Conservation (phyloP, 1,140 invertebrate species). For the Medauroidea extradentata region DNA sequence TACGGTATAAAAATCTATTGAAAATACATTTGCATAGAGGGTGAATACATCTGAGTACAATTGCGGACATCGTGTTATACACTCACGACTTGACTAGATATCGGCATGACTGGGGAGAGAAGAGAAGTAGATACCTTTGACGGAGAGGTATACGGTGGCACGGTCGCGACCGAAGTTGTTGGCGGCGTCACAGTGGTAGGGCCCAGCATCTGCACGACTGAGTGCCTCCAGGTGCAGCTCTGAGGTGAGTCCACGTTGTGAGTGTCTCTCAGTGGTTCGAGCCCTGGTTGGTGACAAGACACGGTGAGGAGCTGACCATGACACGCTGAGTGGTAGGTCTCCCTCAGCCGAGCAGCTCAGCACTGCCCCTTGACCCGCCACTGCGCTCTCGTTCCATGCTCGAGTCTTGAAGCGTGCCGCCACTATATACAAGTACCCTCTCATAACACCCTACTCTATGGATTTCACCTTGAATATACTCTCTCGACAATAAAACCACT, state of each 20-base stretch:
- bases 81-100: too few relatives aligned
- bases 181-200: slow-evolving; percentile 79
- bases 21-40: too few relatives aligned
- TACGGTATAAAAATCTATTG: too few relatives aligned
- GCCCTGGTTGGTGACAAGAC: slow-evolving; percentile 18
- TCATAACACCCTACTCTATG: too few relatives aligned
- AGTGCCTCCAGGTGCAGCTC: slow-evolving; percentile 29
- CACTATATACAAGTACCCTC: slow-evolving; percentile 54
- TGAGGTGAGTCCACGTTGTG: slow-evolving; percentile 28
- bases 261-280: slow-evolving; percentile 21
- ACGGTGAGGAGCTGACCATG: slow-evolving; percentile 51
- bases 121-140: slow-evolving; percentile 62
- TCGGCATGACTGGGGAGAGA: slow-evolving; percentile 50
- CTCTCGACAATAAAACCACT: too few relatives aligned
- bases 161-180: slow-evolving; percentile 81
- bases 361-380: slow-evolving; percentile 55
- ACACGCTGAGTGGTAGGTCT: slow-evolving; percentile 75
- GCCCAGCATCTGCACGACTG: slow-evolving; percentile 67
- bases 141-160: slow-evolving; percentile 72
- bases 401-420: slow-evolving; percentile 72
- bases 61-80: too few relatives aligned
- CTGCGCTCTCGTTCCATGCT: slow-evolving; percentile 48
- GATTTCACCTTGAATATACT: too few relatives aligned
- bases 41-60: too few relatives aligned
- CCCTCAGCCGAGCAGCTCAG: slow-evolving; percentile 78